Evolutionary conservation across 2,888 invertebrate species (phyloP).

Genomic region (Trilocha varians): DNA sequence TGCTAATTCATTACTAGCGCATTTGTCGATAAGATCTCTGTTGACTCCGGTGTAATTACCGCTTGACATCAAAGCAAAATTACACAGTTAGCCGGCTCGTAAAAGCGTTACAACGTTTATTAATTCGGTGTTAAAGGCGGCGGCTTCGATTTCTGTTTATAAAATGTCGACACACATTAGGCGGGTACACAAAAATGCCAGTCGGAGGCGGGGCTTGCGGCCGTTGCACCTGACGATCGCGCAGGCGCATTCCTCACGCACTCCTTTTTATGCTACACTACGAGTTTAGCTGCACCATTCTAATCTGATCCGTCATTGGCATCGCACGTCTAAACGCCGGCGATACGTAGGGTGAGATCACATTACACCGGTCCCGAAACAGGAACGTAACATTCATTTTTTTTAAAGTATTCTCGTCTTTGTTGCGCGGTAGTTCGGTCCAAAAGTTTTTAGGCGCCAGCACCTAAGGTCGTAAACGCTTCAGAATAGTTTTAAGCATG

Average conservation of each 20-base stretch:
- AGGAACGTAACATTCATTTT: constrained; percentile 44
- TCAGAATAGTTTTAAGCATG: constrained; percentile 23
- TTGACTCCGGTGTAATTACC: neutral
- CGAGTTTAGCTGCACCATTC: constrained; percentile 48
- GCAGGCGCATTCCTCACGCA: constrained; percentile 67
- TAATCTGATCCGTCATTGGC: constrained; percentile 30
- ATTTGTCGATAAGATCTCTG: neutral
- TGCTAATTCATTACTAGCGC: neutral
- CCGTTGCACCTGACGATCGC: constrained; percentile 67
- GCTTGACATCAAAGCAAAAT: neutral
- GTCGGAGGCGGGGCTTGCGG: constrained; percentile 56
- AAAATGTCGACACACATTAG: constrained; percentile 46
- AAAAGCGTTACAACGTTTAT: constrained; percentile 6
- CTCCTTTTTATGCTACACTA: constrained; percentile 66
- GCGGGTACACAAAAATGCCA: constrained; percentile 60
- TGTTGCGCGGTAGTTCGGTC: constrained; percentile 39
- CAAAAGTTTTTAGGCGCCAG: constrained; percentile 31
- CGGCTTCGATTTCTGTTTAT: constrained; percentile 24
- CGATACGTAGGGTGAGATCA: constrained; percentile 16
- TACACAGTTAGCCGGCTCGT: neutral
- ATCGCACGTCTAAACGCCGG: constrained; percentile 22
- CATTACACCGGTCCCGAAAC: constrained; percentile 31
- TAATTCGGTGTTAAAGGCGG: constrained; percentile 17
- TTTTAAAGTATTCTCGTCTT: constrained; percentile 45
- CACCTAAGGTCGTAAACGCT: constrained; percentile 19